Base-by-base conservation (phyloP, 2,888 invertebrate species). In the Caenorhabditis angaria region DNA sequence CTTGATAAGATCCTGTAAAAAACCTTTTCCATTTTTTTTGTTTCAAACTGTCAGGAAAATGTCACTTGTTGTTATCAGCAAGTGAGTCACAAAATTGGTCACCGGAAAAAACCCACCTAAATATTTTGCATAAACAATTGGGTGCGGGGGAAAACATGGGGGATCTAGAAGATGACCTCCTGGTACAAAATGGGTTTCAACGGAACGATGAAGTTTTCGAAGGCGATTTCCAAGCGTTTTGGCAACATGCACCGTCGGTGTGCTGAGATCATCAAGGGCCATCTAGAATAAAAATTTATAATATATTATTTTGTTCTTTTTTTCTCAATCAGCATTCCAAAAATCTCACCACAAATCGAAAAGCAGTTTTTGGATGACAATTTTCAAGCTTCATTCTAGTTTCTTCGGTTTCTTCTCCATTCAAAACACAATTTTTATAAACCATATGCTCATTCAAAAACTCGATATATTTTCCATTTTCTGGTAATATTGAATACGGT, bases 81-180 rank as follows among this genome's bases (percentile, higher is more conserved):
- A 51, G 18, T 48, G 20, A 48, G 48, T n/a, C n/a, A 20, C 48
- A 14, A 18, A 10, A 48, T 48, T 51, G 24, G 10, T 51, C 20
- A 51, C 10, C 10, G 41, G 2, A 41, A 3, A 10, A 3, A 6
- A 41, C 41, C 14, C 18, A 73, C 73, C 73, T 20, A 64, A 57
- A 59, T 65, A 29, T 25, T 58, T 69, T 0, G 73, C 61, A 29
- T 48, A 73, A 1, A 61, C 65, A 14, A 61, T 12, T 5, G 62
- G 55, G 48, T 69, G 73, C n/a, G 59, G 27, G 24, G 73, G 73
- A 32, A 65, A 73, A 27, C 73, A 73, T 0, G 73, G 73, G 2
- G 73, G 73, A 35, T 73, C 73, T 29, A 73, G 2, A 3, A 73
- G 48, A 41, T 73, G 73, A 8, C 69, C 65, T 22, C 73, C 73